Conservation (phyloP, 2,113 vertebrate genomes). For the Saimiri boliviensis region DNA sequence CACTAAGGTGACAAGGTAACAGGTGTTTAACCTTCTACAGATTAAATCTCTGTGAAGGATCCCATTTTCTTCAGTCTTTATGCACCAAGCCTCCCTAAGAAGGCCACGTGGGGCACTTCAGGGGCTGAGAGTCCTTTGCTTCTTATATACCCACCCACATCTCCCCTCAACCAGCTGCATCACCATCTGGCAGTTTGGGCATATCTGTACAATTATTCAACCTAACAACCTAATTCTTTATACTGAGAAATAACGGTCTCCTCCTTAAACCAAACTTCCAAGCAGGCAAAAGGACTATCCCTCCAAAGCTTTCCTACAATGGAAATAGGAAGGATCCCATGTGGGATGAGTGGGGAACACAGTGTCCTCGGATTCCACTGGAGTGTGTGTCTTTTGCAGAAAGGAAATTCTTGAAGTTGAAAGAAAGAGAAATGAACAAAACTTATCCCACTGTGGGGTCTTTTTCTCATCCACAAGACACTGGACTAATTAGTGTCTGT, state of each 20-base stretch:
- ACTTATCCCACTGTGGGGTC: conserved; percentile 5
- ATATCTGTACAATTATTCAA: background rate
- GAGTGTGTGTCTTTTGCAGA: background rate
- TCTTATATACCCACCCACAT: background rate
- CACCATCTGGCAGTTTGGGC: background rate
- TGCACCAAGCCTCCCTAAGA: background rate
- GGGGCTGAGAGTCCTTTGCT: background rate
- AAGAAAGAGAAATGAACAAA: conserved; percentile 72
- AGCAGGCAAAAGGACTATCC: background rate
- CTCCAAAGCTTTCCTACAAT: background rate
- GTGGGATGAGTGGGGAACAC: background rate
- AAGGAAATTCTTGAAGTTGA: conserved; percentile 4
- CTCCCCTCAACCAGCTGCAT: background rate
- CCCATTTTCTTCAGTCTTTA: background rate
- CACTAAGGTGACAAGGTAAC: background rate
- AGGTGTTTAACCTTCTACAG: background rate
- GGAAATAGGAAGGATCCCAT: background rate
- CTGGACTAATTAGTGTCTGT: background rate
- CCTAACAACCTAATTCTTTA: background rate
- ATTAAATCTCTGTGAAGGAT: background rate
- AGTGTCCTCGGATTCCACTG: background rate
- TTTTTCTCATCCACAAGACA: background rate
- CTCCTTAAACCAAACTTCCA: conserved; percentile 24
- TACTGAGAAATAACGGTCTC: background rate
- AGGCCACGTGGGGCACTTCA: background rate